Percentiles rank a stretch among this genome's conserved stretches.
phyloP scores from a whole-genome alignment of 2,113 vertebrate species.

The Alligator mississippiensis region DNA sequence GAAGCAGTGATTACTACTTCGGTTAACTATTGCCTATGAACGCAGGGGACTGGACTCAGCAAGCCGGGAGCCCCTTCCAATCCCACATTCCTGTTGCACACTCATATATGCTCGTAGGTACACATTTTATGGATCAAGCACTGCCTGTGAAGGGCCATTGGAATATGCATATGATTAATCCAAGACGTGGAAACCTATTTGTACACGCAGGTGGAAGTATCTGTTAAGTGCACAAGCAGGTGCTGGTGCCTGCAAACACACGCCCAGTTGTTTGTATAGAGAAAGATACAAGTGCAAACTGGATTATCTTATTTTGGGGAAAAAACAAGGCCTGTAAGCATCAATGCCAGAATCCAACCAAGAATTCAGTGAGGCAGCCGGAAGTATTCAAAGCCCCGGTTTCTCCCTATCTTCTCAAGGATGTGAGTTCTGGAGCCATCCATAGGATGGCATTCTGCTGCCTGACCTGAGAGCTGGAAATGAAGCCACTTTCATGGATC shows the following conservation, averaged over 20 bases:
- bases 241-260: neutral
- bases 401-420: rapidly evolving
- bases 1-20: too few relatives aligned
- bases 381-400: neutral
- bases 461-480: neutral
- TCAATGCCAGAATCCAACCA: neutral
- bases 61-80: too few relatives aligned
- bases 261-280: neutral
- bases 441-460: neutral
- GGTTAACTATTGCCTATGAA: too few relatives aligned
- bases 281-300: neutral
- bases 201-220: rapidly evolving
- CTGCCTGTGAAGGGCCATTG: neutral
- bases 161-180: neutral
- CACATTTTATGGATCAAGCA: neutral
- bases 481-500: neutral
- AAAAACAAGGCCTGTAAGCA: neutral
- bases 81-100: neutral
- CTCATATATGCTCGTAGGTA: neutral
- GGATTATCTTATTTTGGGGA: neutral
- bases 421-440: neutral
- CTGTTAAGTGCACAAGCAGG: neutral
- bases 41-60: too few relatives aligned
- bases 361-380: neutral
- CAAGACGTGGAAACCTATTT: neutral